Evolutionary conservation across 2,113 vertebrate species (phyloP), one percentile per base, ranked within the genome.

Genomic region (Datnioides undecimradiatus): DNA sequence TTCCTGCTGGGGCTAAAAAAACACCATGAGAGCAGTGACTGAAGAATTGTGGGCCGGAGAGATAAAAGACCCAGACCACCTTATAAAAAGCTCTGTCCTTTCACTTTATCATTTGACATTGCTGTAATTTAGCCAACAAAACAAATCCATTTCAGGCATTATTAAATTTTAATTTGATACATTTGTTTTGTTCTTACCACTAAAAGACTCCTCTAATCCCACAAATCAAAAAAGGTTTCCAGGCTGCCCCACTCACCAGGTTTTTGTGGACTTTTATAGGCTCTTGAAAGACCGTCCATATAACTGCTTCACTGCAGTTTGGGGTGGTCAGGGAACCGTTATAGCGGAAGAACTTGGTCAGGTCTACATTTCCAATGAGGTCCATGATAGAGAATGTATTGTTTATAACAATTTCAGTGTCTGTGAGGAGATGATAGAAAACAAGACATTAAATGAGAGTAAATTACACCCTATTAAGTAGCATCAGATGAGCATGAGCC

Each of bases 231-330:
- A 58, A 66, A 8, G 6, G 1, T 21, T 1, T 43, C 17, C 25
- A n/a, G 17, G 10, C 19, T 14, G 8, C 6, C 2, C 2, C 5
- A 67, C 87, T 88, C 43, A 92, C 92, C 87, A 93, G 71, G 0
- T 66, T 33, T 71, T 60, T 82, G 72, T 60, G 27, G 59, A 94
- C 16, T 41, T 67, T 68, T 38, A 96, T 90, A 0, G 94, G 83
- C n/a, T 95, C 87, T 8, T 93, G 76, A 81, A 95, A 96, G 23
- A 96, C 40, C 0, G 95, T 95, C 95, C 96, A 96, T 0, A 94
- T 31, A 0, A 95, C 95, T 0, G 29, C 86, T 79, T 96, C 86
- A 0, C 63, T 75, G 71, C 95, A 95, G 13, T 17, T 11, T 0
- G 95, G 95, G 2, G 88, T 95, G 19, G 95, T 95, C 71, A 95